Base-by-base conservation (phyloP, 2,797 vertebrate genomes). In the Notolepis coatsorum region DNA sequence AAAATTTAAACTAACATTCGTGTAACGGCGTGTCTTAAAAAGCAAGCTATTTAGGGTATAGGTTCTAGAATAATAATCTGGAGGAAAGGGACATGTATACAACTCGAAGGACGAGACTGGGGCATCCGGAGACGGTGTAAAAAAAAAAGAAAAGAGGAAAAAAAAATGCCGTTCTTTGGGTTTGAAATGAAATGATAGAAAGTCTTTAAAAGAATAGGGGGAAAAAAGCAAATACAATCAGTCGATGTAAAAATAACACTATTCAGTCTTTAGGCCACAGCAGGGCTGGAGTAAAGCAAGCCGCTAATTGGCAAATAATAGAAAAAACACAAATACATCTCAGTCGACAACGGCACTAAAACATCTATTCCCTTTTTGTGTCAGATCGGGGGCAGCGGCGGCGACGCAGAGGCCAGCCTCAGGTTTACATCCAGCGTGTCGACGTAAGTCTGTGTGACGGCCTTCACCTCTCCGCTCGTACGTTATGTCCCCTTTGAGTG, bases 291-390 rank as follows among this genome's bases (percentile, higher is more conserved):
- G 21, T n/a, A 53, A 58, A 53, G 61, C 38, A 68, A 74, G 74
- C 68, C 66, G 25, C 60, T 76, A 77, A 65, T 79, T 86, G 81
- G 80, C 78, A 84, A 86, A 75, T 48, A 67, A n/a, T n/a, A n/a
- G n/a, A n/a, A 24, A 78, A 77, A 75, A 51, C 37, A 46, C 12
- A 52, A 47, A 24, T 64, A 54, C 0, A 10, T 31, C 66, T 70
- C 24, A 46, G 33, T 63, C 47, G 21, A 43, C 41, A 31, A 68
- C 35, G 48, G 56, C 52, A n/a, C 65, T 50, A 52, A 9, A 62
- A 60, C n/a, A 3, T 24, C 28, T 24, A 47, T 45, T 58, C 41
- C 48, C 43, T 13, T 60, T 64, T 17, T 38, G 49, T 56, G 49
- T 56, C 46, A 2, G 31, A 49, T 61, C 53, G 33, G 66, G 54